These are phyloP conservation scores for Lampropteryx suffumata DNA, from an alignment of 2,888 invertebrate genomes.

Conservation along the genomic window DNA sequence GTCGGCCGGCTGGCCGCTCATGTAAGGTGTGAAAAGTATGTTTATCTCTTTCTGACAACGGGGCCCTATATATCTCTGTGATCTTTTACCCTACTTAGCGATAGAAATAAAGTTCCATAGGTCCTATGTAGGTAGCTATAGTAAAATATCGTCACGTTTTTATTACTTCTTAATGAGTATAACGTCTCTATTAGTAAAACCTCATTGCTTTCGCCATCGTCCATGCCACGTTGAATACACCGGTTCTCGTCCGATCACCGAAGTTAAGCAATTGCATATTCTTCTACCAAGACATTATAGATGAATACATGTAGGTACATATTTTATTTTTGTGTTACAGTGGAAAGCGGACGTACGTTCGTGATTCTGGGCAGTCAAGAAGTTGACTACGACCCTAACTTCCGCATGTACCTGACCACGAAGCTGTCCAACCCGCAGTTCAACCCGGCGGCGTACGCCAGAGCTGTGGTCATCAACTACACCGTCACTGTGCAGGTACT, in stretches of 20 bases:
- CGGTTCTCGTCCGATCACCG: conserved; percentile 77
- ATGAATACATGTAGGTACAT: too few relatives aligned
- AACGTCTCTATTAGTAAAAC: too few relatives aligned
- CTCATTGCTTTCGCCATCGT: conserved; percentile 51
- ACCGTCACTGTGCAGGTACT: conserved; percentile 90
- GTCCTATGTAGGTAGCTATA: too few relatives aligned
- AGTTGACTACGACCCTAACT: conserved; percentile 94
- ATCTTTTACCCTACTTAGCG: too few relatives aligned
- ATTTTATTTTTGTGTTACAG: conserved; percentile 42
- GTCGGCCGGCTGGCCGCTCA: too few relatives aligned
- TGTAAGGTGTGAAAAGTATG: too few relatives aligned
- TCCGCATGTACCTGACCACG: conserved; percentile 94
- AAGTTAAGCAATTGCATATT: conserved; percentile 74
- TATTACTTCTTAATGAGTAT: too few relatives aligned
- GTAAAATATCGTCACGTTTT: too few relatives aligned
- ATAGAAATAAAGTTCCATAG: too few relatives aligned
- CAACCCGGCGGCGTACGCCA: conserved; percentile 93
- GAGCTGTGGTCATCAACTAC: conserved; percentile 95
- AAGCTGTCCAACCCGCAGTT: conserved; percentile 94
- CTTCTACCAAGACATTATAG: too few relatives aligned
- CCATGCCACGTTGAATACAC: conserved; percentile 67
- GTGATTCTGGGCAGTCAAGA: conserved; percentile 94
- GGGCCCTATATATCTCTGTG: too few relatives aligned
- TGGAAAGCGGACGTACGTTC: conserved; percentile 89
- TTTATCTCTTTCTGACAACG: too few relatives aligned